Evolutionary conservation across 2,888 invertebrate species (phyloP).

Genomic region (Papilio demoleus): DNA sequence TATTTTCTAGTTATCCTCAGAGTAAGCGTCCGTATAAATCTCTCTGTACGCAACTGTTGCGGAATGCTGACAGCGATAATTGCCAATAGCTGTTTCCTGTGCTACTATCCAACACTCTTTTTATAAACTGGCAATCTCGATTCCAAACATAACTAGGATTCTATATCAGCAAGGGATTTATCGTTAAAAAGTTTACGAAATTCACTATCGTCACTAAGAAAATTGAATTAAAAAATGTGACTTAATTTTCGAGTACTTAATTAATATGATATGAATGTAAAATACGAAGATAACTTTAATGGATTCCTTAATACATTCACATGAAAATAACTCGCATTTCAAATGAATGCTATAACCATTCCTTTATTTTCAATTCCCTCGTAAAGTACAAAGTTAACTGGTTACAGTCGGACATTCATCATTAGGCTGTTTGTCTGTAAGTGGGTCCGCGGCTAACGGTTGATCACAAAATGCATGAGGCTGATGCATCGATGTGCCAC

Average conservation of each 20-base stretch:
- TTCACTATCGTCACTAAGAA: background rate
- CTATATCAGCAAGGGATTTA: slow-evolving; percentile 10
- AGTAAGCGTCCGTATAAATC: slow-evolving; percentile 60
- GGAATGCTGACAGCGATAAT: slow-evolving; percentile 68
- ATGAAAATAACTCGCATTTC: slow-evolving; percentile 38
- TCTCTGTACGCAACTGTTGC: slow-evolving; percentile 53
- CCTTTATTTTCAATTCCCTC: slow-evolving; percentile 56
- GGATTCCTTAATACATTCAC: background rate
- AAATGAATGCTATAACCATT: slow-evolving; percentile 52
- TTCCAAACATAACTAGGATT: slow-evolving; percentile 11
- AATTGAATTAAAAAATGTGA: background rate
- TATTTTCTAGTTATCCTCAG: slow-evolving; percentile 48
- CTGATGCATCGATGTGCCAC: slow-evolving; percentile 72
- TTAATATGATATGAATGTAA: no score
- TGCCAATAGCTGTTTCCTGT: slow-evolving; percentile 77
- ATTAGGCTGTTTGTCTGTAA: slow-evolving; percentile 73
- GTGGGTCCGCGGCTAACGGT: slow-evolving; percentile 76
- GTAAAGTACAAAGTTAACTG: slow-evolving; percentile 52
- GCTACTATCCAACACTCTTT: slow-evolving; percentile 69
- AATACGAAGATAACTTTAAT: no score
- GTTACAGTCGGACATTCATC: slow-evolving; percentile 63
- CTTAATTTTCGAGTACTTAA: background rate
- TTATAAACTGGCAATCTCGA: slow-evolving; percentile 57
- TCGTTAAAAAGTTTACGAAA: background rate
- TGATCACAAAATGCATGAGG: slow-evolving; percentile 67